These are phyloP conservation scores for Stegana nigrithorax DNA, from an alignment of 2,888 invertebrate genomes.

Conservation along the genomic window DNA sequence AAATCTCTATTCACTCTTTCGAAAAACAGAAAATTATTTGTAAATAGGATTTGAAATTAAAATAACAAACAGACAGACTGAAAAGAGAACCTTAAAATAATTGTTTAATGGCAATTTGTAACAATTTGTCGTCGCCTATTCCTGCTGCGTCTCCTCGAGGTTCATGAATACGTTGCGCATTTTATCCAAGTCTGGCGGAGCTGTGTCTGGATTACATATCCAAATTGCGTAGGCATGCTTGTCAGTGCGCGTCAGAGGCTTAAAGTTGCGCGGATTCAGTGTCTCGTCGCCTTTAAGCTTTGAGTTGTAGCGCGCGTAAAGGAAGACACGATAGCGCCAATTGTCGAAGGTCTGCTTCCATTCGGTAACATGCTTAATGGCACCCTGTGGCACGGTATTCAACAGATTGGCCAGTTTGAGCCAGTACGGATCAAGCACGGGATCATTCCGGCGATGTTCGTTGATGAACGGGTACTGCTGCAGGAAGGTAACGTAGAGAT, in stretches of 20 bases:
- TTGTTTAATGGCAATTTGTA: conserved; percentile 47
- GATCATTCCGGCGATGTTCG: conserved; percentile 61
- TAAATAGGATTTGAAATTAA: not conserved
- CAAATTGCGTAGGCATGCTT: conserved; percentile 64
- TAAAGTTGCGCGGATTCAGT: conserved; percentile 61
- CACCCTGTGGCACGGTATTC: conserved; percentile 62
- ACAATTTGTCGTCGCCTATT: conserved; percentile 34
- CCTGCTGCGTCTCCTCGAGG: conserved; percentile 60
- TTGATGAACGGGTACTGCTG: conserved; percentile 63
- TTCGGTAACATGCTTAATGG: conserved; percentile 60
- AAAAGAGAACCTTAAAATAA: conserved; percentile 32
- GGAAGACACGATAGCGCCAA: conserved; percentile 63
- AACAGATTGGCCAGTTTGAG: conserved; percentile 59
- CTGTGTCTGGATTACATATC: conserved; percentile 64
- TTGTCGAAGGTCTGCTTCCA: conserved; percentile 65
- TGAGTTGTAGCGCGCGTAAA: conserved; percentile 63
- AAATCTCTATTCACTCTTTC: too few relatives aligned
- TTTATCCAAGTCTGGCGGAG: conserved; percentile 62
- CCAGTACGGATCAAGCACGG: conserved; percentile 60
- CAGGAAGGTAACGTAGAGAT: conserved; percentile 61
- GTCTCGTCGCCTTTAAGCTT: conserved; percentile 60
- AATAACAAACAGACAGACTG: not conserved
- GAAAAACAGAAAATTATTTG: too few relatives aligned
- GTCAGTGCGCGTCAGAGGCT: conserved; percentile 62
- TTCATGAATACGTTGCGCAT: conserved; percentile 65